These are phyloP conservation scores for Paramormyrops hopkinsi DNA, from an alignment of 2,797 vertebrate genomes.

Conservation along the genomic window DNA sequence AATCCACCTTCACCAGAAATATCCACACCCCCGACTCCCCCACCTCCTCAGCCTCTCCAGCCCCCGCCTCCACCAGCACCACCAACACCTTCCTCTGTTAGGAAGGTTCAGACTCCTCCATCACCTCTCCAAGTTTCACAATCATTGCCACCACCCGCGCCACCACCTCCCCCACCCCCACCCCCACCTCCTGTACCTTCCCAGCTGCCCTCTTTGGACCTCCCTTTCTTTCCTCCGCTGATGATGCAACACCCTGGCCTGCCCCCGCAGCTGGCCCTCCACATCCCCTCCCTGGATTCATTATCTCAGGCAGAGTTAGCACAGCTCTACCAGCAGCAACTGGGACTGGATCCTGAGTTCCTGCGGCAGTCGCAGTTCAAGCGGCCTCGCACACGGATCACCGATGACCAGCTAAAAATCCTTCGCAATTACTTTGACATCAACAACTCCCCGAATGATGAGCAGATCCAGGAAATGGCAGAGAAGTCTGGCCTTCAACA, in stretches of 20 bases:
- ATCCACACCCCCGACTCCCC: constrained; percentile 76
- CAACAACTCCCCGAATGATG: constrained; percentile 96
- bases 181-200: constrained; percentile 73
- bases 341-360: constrained; percentile 92
- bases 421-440: constrained; percentile 94
- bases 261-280: constrained; percentile 82
- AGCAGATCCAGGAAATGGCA: constrained; percentile 98
- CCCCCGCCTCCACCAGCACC: constrained; percentile 61
- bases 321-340: constrained; percentile 95
- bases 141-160: constrained; percentile 67
- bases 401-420: constrained; percentile 94
- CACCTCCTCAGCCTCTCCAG: constrained; percentile 53
- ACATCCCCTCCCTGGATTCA: constrained; percentile 85
- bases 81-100: constrained; percentile 48
- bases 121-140: constrained; percentile 69
- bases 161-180: constrained; percentile 71
- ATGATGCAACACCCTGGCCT: constrained; percentile 93
- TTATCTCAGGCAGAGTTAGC: constrained; percentile 83
- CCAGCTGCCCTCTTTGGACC: constrained; percentile 81
- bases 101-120: constrained; percentile 60
- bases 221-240: constrained; percentile 88
- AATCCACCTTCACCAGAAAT: constrained; percentile 90
- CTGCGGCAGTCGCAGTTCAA: constrained; percentile 96
- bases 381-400: constrained; percentile 92
- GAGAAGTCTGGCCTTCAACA: constrained; percentile 95